Conservation (phyloP, 2,888 invertebrate species). For the Shargacucullia verbasci region DNA sequence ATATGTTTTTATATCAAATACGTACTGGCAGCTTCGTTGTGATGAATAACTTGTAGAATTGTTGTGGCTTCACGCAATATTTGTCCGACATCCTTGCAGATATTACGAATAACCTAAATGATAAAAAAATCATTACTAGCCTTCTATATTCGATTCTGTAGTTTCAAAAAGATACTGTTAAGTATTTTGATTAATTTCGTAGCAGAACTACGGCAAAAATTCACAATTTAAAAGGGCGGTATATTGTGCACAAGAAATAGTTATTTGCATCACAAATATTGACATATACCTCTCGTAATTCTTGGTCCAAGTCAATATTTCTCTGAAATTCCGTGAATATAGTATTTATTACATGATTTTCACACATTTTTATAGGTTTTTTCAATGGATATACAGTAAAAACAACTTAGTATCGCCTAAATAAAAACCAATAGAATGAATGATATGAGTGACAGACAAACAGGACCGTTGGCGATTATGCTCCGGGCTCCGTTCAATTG, state of each 20-base stretch:
- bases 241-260: neutral
- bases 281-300: constrained; percentile 91
- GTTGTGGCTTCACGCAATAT: constrained; percentile 94
- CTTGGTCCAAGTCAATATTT: constrained; percentile 93
- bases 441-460: neutral
- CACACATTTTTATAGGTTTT: constrained; percentile 50
- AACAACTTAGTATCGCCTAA: constrained; percentile 18
- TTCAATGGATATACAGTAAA: neutral
- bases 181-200: too few relatives aligned
- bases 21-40: constrained; percentile 91
- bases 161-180: too few relatives aligned
- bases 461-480: too few relatives aligned
- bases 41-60: constrained; percentile 94
- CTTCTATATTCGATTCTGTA: neutral
- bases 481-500: too few relatives aligned
- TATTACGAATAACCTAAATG: constrained; percentile 90
- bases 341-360: constrained; percentile 78
- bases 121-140: neutral
- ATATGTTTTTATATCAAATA: constrained; percentile 47
- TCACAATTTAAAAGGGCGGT: neutral
- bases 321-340: constrained; percentile 93
- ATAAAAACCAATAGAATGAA: constrained; percentile 17
- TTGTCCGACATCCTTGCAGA: constrained; percentile 94
- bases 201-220: too few relatives aligned
- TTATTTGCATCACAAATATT: neutral